Conservation (phyloP, 2,113 vertebrate genomes). For the Rhodinocichla rosea region DNA sequence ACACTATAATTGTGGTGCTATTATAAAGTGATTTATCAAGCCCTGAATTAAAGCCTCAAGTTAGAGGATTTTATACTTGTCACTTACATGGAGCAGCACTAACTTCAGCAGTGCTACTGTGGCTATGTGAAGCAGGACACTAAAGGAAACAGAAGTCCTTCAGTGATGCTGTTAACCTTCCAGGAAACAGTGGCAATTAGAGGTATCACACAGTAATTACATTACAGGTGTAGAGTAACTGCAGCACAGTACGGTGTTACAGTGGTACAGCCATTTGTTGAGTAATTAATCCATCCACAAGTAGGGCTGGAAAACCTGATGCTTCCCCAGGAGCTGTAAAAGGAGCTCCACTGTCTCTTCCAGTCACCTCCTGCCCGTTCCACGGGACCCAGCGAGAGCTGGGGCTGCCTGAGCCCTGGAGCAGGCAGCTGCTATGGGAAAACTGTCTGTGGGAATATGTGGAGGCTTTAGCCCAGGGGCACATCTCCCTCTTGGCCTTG, state of each 20-base stretch:
- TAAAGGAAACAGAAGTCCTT: conserved; percentile 29
- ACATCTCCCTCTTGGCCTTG: background rate
- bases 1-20: background rate
- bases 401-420: background rate
- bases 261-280: background rate
- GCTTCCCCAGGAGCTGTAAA: background rate
- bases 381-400: rapidly evolving
- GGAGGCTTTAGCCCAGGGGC: background rate
- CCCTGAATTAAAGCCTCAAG: background rate
- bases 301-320: background rate
- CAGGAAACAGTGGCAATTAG: conserved; percentile 45
- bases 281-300: background rate
- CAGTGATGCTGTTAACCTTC: conserved; percentile 38
- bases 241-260: background rate
- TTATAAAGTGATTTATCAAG: background rate
- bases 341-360: background rate
- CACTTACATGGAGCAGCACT: background rate
- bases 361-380: background rate
- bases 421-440: background rate
- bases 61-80: background rate
- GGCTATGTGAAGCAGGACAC: background rate
- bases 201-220: conserved; percentile 43
- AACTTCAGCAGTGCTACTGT: background rate
- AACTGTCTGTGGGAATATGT: background rate
- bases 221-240: conserved; percentile 41